Base-by-base conservation (phyloP, 2,888 invertebrate genomes). In the Rhodophaea formosa region DNA sequence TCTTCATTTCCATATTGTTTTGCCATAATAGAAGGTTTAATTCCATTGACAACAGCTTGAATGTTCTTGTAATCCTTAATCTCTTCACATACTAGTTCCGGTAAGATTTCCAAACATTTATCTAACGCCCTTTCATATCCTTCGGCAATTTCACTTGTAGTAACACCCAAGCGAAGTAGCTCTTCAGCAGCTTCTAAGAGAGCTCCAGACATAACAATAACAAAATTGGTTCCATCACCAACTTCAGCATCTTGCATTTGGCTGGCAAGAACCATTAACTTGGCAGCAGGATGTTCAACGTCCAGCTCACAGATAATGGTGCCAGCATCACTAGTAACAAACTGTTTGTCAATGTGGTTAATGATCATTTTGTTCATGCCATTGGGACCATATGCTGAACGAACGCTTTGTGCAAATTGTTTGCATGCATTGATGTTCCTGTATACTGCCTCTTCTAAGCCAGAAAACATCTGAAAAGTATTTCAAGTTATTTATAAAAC, bases 301-400 rank as follows among this genome's bases (percentile, higher is more conserved):
- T 99, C 98, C 46, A 99, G 86, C 82, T 99, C 98, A 64, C 96
- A 94, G 70, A 99, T 96, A 63, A 99, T 99, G 0, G 99, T 99
- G 0, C 98, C 99, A 17, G 99, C 99, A 92, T 99, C 99, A 82
- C 98, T 99, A 0, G 99, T 99, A 3, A 99, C 97, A 91, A 99
- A 99, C 70, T 99, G 95, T 80, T 99, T 99, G 77, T 99, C 99
- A 68, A 99, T 93, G 82, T 99, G 99, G 88, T 99, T 99, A 60
- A 99, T 99, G 17, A 99, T 96, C 97, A 99, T 99, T 93, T 99
- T 99, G 87, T 99, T 99, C 97, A 96, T 96, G 69, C 99, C 99
- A 91, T 98, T 98, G 8, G 99, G 99, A 0, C 99, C 99, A 85
- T 98, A 99, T 1, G 99, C 97, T 17, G 99, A 97, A 65, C 96